Conservation (phyloP, 30 jellyfish, hydroid and myxozoan genomes). For the Haliclystus octoradiatus region DNA sequence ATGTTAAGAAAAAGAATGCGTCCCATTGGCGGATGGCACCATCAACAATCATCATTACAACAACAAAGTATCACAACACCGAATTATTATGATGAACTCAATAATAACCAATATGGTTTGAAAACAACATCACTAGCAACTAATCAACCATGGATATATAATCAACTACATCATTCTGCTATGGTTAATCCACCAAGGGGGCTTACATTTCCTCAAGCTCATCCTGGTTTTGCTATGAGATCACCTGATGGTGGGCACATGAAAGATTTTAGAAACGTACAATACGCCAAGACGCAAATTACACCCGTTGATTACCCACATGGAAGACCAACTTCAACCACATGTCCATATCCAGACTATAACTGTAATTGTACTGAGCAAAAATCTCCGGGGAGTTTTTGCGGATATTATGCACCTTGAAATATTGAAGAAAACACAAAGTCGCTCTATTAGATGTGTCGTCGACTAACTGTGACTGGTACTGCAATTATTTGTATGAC, state of each 20-base stretch:
- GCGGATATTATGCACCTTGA: too few relatives aligned
- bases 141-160: background rate
- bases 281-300: background rate
- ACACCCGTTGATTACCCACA: background rate
- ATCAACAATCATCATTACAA: background rate
- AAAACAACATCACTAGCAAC: background rate
- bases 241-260: too few relatives aligned
- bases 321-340: background rate
- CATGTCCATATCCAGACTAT: background rate
- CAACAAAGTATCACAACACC: background rate
- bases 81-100: background rate
- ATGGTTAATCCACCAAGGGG: background rate
- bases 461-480: too few relatives aligned
- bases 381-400: too few relatives aligned
- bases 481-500: too few relatives aligned
- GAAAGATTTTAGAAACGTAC: too few relatives aligned
- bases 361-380: background rate
- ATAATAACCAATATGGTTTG: too few relatives aligned
- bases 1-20: constrained; percentile 20
- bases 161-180: background rate
- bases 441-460: too few relatives aligned
- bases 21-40: background rate
- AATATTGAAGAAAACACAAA: too few relatives aligned
- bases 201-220: too few relatives aligned
- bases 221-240: background rate